phyloP scores from a whole-genome alignment of 1,140 invertebrate species.

The Luehdorfia chinensis region DNA sequence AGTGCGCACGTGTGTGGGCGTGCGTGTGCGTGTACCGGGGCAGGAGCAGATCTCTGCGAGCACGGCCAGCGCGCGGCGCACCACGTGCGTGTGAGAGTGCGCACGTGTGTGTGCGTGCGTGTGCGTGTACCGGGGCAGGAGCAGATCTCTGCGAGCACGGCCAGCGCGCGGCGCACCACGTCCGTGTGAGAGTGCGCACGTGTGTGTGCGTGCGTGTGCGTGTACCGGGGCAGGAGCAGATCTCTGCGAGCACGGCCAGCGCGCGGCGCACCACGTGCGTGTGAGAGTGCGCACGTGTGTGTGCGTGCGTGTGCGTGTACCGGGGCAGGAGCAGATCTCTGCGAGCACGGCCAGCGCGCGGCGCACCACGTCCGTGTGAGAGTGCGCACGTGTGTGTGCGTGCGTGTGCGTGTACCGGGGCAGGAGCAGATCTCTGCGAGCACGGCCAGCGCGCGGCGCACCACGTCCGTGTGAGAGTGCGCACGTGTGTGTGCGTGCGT shows the following conservation, averaged over 20 bases:
- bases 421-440: conserved; percentile 92
- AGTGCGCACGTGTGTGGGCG: neutral
- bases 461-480: too few species aligned
- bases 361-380: too few species aligned
- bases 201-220: neutral
- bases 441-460: conserved; percentile 92
- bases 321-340: conserved; percentile 85
- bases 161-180: conserved; percentile 92
- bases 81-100: too few species aligned
- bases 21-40: conserved; percentile 30
- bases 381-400: neutral
- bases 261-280: conserved; percentile 93
- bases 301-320: conserved; percentile 24
- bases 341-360: conserved; percentile 93
- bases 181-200: too few species aligned
- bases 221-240: conserved; percentile 80
- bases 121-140: conserved; percentile 68
- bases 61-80: conserved; percentile 92
- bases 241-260: conserved; percentile 93
- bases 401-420: conserved; percentile 30
- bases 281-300: too few species aligned
- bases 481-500: neutral
- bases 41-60: conserved; percentile 92
- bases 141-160: conserved; percentile 93
- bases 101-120: neutral